Evolutionary conservation across 2,113 vertebrate genomes (phyloP).

Genomic region (Petromus typicus): DNA sequence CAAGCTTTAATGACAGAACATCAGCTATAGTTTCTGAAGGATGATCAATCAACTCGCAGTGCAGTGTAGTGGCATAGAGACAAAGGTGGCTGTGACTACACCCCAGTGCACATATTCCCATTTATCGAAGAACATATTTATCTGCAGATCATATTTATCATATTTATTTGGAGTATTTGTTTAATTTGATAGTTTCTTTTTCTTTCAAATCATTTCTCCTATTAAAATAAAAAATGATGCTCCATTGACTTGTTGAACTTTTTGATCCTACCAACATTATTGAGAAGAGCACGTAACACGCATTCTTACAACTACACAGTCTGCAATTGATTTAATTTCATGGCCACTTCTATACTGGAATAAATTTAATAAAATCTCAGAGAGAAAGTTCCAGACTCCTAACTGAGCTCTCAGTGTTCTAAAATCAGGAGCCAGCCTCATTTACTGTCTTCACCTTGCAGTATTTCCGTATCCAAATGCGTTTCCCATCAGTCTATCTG

Average conservation of each 20-base stretch:
- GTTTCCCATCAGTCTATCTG: neutral
- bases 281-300: neutral
- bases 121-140: too few relatives aligned
- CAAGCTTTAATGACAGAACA: neutral
- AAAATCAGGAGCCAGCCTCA: neutral
- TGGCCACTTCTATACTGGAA: neutral
- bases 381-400: neutral
- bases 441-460: neutral
- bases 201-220: neutral
- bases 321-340: neutral
- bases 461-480: neutral
- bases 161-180: neutral
- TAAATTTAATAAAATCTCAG: neutral
- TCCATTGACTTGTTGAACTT: neutral
- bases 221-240: too few relatives aligned
- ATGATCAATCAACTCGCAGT: neutral
- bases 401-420: neutral
- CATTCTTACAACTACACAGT: neutral
- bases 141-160: too few relatives aligned
- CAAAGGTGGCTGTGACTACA: conserved; percentile 11
- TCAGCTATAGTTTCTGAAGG: neutral
- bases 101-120: too few relatives aligned
- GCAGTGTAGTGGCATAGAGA: neutral
- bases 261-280: neutral
- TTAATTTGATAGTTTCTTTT: neutral